Evolutionary conservation across 2,888 invertebrate genomes (phyloP).

Genomic region (Euplexia lucipara): DNA sequence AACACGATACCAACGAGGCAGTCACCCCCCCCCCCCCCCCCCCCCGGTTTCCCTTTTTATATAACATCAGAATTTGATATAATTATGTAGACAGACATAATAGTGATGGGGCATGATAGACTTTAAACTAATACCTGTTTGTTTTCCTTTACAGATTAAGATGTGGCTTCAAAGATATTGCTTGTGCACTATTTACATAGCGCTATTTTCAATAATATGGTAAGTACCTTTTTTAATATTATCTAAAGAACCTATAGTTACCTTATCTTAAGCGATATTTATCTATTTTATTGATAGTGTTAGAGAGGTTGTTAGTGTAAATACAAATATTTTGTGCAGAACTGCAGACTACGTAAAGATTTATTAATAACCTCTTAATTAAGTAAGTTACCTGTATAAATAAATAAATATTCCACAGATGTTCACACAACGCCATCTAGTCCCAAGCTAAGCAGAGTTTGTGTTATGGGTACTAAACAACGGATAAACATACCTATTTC

Average conservation of each 20-base stretch:
- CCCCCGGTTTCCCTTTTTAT: no score
- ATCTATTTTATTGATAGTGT: not conserved
- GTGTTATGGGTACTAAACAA: no score
- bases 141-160: slow-evolving; percentile 72
- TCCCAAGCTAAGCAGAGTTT: no score
- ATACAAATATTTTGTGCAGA: not conserved
- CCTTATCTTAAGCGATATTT: not conserved
- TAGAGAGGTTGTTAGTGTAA: not conserved
- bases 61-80: no score
- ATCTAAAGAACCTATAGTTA: not conserved
- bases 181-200: slow-evolving; percentile 63
- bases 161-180: slow-evolving; percentile 71
- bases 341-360: not conserved
- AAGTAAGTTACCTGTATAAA: no score
- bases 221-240: slow-evolving; percentile 60
- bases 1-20: no score
- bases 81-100: no score
- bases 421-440: no score
- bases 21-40: no score
- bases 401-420: no score
- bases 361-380: no score
- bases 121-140: slow-evolving; percentile 6
- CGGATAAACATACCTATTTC: no score
- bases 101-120: not conserved
- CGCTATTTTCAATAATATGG: slow-evolving; percentile 69